Evolutionary conservation across 2,113 vertebrate genomes (phyloP).

Genomic region (Nycticebus coucang): DNA sequence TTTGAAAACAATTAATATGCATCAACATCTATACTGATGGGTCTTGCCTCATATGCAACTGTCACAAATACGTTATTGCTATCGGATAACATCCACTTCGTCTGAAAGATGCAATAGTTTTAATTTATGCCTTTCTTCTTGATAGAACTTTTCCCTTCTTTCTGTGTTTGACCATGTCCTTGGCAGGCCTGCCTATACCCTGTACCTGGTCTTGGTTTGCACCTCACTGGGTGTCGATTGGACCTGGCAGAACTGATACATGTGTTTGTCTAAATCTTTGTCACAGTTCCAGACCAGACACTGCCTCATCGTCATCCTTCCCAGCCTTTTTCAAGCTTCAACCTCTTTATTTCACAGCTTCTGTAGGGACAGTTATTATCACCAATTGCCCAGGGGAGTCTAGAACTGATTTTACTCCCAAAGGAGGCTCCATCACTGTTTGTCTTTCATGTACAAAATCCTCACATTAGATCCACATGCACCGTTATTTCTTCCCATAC

Average conservation of each 20-base stretch:
- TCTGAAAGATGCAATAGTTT: neutral
- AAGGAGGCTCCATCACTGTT: neutral
- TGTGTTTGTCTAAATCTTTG: neutral
- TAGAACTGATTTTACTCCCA: neutral
- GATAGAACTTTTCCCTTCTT: neutral
- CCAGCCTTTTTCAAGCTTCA: neutral
- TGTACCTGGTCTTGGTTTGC: neutral
- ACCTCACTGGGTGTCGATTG: neutral
- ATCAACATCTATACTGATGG: neutral
- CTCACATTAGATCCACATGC: neutral
- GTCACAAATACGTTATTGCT: neutral
- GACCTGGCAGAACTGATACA: neutral
- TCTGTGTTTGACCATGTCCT: neutral
- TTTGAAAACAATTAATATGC: neutral
- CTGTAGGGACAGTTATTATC: fast-evolving
- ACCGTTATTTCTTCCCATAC: neutral
- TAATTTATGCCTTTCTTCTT: neutral
- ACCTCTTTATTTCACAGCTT: neutral
- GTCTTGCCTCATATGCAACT: neutral
- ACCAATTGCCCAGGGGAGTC: neutral
- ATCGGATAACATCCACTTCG: neutral
- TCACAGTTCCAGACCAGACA: neutral
- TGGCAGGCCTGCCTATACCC: neutral
- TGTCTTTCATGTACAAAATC: neutral
- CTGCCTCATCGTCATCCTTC: neutral